These are phyloP conservation scores for Dasypogon diadema DNA, from an alignment of 2,888 invertebrate genomes.

Conservation along the genomic window DNA sequence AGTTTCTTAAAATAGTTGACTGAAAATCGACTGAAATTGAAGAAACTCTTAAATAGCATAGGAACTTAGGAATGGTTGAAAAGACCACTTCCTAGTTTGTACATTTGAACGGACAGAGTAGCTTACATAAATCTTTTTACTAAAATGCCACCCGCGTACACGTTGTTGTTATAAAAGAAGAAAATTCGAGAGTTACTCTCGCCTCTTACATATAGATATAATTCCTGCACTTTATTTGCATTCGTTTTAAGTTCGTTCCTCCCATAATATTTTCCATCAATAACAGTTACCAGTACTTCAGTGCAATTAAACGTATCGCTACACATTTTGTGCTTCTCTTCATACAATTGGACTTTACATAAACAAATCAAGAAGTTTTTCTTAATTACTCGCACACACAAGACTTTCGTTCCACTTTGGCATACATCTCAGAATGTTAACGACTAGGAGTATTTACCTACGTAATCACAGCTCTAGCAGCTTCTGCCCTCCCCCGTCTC, in stretches of 20 bases:
- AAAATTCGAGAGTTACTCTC: too few species aligned
- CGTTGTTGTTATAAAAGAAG: too few species aligned
- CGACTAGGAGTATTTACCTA: slow-evolving; percentile 31
- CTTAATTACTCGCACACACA: slow-evolving; percentile 6
- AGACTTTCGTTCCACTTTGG: not conserved
- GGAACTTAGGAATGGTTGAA: too few species aligned
- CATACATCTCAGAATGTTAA: slow-evolving; percentile 10
- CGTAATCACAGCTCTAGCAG: not conserved
- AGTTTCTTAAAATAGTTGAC: too few species aligned
- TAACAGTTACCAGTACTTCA: not conserved
- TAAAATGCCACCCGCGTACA: too few species aligned
- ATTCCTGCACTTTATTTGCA: not conserved
- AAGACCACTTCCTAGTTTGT: too few species aligned
- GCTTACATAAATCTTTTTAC: too few species aligned
- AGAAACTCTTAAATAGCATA: too few species aligned
- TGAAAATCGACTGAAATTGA: too few species aligned
- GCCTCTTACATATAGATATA: too few species aligned
- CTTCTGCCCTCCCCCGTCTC: not conserved
- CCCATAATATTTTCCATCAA: slow-evolving; percentile 10
- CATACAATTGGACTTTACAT: slow-evolving; percentile 12
- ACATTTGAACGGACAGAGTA: too few species aligned
- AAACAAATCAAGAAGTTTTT: slow-evolving; percentile 38
- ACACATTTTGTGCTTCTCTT: not conserved
- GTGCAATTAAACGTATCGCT: slow-evolving; percentile 12
- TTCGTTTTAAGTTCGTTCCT: slow-evolving; percentile 21